Percentiles rank a stretch among this genome's conserved stretches.
These are phyloP conservation scores for Ochropleura leucogaster DNA, from an alignment of 2,888 invertebrate species.

Conservation along the genomic window DNA sequence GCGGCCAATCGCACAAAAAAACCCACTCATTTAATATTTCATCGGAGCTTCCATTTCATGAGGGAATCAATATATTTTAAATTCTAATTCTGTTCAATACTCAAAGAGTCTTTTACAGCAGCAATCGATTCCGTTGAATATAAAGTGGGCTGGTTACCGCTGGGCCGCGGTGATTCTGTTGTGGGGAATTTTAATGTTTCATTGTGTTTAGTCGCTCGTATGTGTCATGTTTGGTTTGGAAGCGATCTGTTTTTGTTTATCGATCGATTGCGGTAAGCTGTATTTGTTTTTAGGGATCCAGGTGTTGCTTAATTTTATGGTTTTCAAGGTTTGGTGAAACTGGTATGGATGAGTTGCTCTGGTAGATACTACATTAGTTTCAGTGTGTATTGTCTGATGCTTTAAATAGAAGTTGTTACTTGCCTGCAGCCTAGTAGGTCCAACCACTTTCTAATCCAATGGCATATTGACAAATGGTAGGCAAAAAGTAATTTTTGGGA, in stretches of 20 bases:
- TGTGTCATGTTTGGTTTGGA: constrained; percentile 33
- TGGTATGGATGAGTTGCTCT: too few species aligned
- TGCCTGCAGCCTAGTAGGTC: background rate
- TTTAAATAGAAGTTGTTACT: too few species aligned
- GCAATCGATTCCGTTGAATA: constrained; percentile 84
- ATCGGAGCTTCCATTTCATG: constrained; percentile 77
- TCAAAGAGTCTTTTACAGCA: constrained; percentile 82
- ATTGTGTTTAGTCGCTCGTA: constrained; percentile 51
- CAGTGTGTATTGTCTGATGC: background rate
- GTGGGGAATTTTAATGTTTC: constrained; percentile 64
- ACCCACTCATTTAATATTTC: constrained; percentile 76
- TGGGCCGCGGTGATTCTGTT: constrained; percentile 67
- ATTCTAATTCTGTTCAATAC: constrained; percentile 85
- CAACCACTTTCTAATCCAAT: background rate
- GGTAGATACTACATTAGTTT: background rate
- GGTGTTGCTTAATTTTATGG: background rate
- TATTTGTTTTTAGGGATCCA: background rate
- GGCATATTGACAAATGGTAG: background rate
- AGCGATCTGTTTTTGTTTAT: constrained; percentile 32
- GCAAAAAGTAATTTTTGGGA: background rate
- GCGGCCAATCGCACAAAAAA: constrained; percentile 85
- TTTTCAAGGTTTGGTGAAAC: background rate
- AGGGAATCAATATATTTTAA: constrained; percentile 88
- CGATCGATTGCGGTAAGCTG: background rate
- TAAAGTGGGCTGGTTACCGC: constrained; percentile 75